phyloP scores from a whole-genome alignment of 2,113 vertebrate species.

The Syngnathus floridae region DNA sequence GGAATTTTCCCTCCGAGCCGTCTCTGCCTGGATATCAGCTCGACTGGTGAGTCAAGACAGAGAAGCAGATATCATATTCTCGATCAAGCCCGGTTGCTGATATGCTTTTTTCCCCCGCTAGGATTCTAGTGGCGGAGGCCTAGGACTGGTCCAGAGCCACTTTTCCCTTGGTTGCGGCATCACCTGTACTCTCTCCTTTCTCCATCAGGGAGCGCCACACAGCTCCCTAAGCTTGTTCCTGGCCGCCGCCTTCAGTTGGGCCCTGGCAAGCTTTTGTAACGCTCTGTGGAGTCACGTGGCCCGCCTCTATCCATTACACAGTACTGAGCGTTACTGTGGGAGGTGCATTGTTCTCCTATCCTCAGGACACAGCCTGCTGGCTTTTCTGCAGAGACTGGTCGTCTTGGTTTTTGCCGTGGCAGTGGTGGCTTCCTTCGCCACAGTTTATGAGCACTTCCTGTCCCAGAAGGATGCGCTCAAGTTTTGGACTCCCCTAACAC shows the following conservation, averaged over 20 bases:
- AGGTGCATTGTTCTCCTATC: slow-evolving; percentile 77
- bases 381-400: slow-evolving; percentile 65
- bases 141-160: slow-evolving; percentile 72
- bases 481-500: slow-evolving; percentile 83
- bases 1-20: slow-evolving; percentile 81
- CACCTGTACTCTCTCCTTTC: slow-evolving; percentile 74
- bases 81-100: background rate
- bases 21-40: slow-evolving; percentile 63
- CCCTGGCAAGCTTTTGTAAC: slow-evolving; percentile 48
- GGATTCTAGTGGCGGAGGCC: slow-evolving; percentile 41
- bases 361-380: slow-evolving; percentile 58
- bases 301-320: slow-evolving; percentile 75
- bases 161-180: slow-evolving; percentile 82
- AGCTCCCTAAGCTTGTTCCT: slow-evolving; percentile 72
- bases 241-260: slow-evolving; percentile 69
- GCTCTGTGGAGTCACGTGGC: slow-evolving; percentile 67
- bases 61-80: background rate
- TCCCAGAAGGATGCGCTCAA: slow-evolving; percentile 74
- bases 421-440: slow-evolving; percentile 63
- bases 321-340: slow-evolving; percentile 73
- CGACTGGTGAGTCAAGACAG: slow-evolving; percentile 63
- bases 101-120: slow-evolving; percentile 14
- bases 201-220: slow-evolving; percentile 80
- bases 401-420: slow-evolving; percentile 71
- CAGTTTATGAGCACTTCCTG: slow-evolving; percentile 80